Evolutionary conservation across 2,797 vertebrate genomes (phyloP).

Genomic region (Sebastes kiyomatsui): DNA sequence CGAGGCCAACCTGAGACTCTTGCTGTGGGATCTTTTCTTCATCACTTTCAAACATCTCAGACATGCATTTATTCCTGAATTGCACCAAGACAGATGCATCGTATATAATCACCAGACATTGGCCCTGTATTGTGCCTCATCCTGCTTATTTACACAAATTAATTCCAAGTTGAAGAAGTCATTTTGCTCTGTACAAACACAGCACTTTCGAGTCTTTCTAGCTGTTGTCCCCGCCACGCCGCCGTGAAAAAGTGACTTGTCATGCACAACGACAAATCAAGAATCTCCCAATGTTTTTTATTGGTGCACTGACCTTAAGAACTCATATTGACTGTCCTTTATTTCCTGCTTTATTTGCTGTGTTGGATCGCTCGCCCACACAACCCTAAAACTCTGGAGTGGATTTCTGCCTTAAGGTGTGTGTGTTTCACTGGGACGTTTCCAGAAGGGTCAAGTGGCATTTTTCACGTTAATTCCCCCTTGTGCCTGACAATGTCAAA

Average conservation of each 20-base stretch:
- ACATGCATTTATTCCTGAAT: slow-evolving; percentile 10
- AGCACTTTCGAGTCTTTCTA: background rate
- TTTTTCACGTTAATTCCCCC: slow-evolving; percentile 12
- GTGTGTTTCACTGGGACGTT: slow-evolving; percentile 9
- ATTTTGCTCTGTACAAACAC: slow-evolving; percentile 4
- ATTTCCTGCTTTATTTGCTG: slow-evolving; percentile 1
- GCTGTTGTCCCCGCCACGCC: background rate
- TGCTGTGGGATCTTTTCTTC: background rate
- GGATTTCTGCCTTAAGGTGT: slow-evolving; percentile 27
- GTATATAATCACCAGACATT: background rate
- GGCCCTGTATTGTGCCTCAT: background rate
- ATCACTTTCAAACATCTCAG: background rate
- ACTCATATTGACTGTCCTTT: background rate
- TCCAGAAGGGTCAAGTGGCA: slow-evolving; percentile 16
- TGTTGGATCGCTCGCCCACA: background rate
- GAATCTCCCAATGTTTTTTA: background rate
- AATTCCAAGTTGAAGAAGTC: slow-evolving; percentile 2
- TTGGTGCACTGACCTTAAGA: slow-evolving; percentile 23
- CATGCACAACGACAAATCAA: slow-evolving; percentile 6
- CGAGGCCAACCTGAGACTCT: background rate
- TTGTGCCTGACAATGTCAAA: slow-evolving; percentile 7
- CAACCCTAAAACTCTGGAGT: background rate
- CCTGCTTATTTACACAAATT: slow-evolving; percentile 18
- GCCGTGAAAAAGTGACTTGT: background rate
- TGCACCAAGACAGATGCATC: slow-evolving; percentile 9